Conservation (phyloP, 2,797 vertebrate genomes). For the Schizothorax lantsangensis region DNA sequence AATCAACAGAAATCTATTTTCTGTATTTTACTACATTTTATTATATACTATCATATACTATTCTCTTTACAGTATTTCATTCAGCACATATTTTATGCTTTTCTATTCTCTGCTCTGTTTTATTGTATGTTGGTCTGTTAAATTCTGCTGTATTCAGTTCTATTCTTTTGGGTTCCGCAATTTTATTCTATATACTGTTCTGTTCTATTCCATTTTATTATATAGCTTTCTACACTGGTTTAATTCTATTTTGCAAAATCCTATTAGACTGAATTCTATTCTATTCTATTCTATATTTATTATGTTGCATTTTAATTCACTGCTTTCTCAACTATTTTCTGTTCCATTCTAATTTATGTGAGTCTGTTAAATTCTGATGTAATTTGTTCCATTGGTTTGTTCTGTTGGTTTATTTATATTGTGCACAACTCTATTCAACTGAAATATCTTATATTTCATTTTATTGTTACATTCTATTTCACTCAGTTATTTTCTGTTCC, state of each 20-base stretch:
- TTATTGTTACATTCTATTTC: background rate
- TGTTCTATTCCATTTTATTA: background rate
- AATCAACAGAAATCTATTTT: background rate
- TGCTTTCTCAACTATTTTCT: background rate
- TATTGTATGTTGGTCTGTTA: background rate
- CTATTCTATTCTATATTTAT: background rate
- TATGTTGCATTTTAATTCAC: background rate
- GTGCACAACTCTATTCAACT: background rate
- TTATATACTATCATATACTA: background rate
- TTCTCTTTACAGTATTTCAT: background rate
- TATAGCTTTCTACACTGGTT: background rate
- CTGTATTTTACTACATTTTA: background rate
- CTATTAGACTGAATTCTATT: background rate
- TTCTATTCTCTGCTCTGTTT: background rate
- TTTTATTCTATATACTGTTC: background rate
- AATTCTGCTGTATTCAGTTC: background rate
- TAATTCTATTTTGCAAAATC: background rate
- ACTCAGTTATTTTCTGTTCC: background rate
- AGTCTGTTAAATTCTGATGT: background rate
- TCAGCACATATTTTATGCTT: background rate
- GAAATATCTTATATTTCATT: background rate
- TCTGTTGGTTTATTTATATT: no score
- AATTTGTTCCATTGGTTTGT: background rate
- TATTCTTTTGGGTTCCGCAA: background rate
- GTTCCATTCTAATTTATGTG: background rate